These are phyloP conservation scores for Empis stercorea DNA, from an alignment of 2,888 invertebrate genomes.

Conservation along the genomic window DNA sequence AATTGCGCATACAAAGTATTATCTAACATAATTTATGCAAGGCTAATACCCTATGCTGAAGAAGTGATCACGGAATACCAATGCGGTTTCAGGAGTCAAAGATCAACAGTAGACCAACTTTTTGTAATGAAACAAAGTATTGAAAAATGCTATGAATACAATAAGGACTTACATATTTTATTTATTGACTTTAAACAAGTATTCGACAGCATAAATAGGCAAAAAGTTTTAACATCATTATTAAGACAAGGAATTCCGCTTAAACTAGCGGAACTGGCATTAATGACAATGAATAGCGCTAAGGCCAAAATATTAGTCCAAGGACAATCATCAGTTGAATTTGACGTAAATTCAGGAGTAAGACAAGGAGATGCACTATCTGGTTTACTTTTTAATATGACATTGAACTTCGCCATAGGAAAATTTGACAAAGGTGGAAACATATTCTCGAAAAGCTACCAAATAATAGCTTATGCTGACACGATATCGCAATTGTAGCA, in stretches of 20 bases:
- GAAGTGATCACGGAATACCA: neutral
- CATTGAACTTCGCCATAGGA: neutral
- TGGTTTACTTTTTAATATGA: neutral
- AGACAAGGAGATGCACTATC: neutral
- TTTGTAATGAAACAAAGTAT: neutral
- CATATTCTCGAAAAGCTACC: too few relatives aligned
- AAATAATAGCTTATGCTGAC: too few relatives aligned
- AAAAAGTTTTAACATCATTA: neutral
- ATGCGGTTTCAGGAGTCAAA: neutral
- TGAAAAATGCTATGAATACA: slow-evolving; percentile 2
- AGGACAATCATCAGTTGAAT: neutral
- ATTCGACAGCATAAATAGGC: neutral
- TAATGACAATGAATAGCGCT: neutral
- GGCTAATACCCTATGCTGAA: neutral
- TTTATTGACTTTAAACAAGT: slow-evolving; percentile 2
- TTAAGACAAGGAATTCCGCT: neutral
- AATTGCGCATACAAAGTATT: neutral
- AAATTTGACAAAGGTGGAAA: neutral
- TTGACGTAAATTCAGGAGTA: neutral
- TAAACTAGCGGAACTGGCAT: neutral
- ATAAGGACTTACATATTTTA: neutral
- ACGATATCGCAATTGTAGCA: too few relatives aligned
- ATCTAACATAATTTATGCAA: neutral
- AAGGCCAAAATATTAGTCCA: neutral
- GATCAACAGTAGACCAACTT: neutral